A percentile compares a stretch with the other conserved stretches of the same genome.
These are phyloP conservation scores for Parazoanthus swiftii DNA, from an alignment of 92 coral and sea anemone species.

Conservation along the genomic window DNA sequence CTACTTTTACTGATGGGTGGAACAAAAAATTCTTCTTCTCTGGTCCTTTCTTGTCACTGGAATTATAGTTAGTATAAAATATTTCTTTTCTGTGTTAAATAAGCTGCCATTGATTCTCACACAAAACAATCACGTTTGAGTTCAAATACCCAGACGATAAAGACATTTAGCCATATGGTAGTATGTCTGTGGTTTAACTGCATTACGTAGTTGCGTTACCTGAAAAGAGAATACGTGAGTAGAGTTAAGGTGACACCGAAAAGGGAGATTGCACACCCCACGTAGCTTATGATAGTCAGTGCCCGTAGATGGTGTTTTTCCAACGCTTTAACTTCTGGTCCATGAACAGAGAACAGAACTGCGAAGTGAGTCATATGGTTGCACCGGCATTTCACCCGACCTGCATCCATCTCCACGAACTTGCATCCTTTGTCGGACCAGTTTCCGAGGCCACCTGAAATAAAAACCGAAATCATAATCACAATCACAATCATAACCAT, in stretches of 20 bases:
- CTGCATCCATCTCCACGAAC: slow-evolving; percentile 31
- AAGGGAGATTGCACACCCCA: slow-evolving; percentile 55
- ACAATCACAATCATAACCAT: too few species aligned
- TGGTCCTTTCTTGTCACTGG: too few species aligned
- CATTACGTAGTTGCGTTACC: slow-evolving; percentile 38
- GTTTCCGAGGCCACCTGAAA: slow-evolving; percentile 56
- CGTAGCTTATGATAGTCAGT: slow-evolving; percentile 52
- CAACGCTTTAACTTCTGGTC: slow-evolving; percentile 25
- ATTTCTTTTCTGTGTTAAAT: too few species aligned
- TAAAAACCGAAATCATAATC: background rate
- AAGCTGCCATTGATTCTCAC: too few species aligned
- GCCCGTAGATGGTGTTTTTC: slow-evolving; percentile 44
- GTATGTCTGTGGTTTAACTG: background rate
- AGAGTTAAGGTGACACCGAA: slow-evolving; percentile 47
- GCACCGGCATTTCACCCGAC: slow-evolving; percentile 50
- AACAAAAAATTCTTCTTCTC: too few species aligned
- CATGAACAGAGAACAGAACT: slow-evolving; percentile 51
- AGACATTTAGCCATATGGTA: background rate
- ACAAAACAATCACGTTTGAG: too few species aligned
- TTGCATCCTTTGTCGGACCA: slow-evolving; percentile 57
- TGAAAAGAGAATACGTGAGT: slow-evolving; percentile 51
- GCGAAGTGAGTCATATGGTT: slow-evolving; percentile 66
- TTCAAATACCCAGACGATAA: too few species aligned
- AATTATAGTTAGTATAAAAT: too few species aligned
- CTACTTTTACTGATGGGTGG: too few species aligned